Percentiles rank a stretch among this genome's conserved stretches.
Evolutionary conservation across 1,140 invertebrate genomes (phyloP).

Genomic region (Nephotettix cincticeps): DNA sequence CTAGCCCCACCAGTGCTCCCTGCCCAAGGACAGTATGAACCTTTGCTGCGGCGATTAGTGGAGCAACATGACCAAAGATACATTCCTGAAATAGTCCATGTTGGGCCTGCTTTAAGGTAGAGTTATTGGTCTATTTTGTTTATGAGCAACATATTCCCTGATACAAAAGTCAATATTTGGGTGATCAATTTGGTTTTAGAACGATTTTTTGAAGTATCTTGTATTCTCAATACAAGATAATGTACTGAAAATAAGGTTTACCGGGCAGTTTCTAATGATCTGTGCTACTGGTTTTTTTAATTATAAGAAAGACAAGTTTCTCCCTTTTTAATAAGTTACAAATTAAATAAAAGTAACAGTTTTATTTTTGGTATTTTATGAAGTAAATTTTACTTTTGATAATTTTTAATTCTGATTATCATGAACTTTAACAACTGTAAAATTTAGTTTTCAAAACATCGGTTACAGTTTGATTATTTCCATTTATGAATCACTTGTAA

Average conservation of each 20-base stretch:
- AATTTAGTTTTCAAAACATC: no score
- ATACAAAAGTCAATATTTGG: neutral
- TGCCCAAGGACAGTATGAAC: neutral
- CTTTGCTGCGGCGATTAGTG: neutral
- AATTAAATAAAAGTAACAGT: no score
- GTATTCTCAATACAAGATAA: neutral
- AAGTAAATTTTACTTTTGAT: no score
- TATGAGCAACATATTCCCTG: neutral
- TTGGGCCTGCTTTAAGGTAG: neutral
- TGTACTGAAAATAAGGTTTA: neutral
- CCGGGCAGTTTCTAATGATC: neutral
- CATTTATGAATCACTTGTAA: no score
- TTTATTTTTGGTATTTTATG: no score
- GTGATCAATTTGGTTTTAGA: neutral
- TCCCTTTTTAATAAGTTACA: no score
- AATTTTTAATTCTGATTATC: no score
- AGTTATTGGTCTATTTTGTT: no score
- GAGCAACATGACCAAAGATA: constrained; percentile 22
- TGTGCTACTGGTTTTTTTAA: no score
- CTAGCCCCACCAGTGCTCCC: neutral
- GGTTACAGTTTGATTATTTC: no score
- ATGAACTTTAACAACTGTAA: no score
- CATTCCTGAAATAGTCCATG: neutral
- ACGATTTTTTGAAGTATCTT: neutral
- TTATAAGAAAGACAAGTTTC: no score